Evolutionary conservation across 2,888 invertebrate species (phyloP), one percentile per base, ranked within the genome.

Genomic region (Limnephilus lunatus): DNA sequence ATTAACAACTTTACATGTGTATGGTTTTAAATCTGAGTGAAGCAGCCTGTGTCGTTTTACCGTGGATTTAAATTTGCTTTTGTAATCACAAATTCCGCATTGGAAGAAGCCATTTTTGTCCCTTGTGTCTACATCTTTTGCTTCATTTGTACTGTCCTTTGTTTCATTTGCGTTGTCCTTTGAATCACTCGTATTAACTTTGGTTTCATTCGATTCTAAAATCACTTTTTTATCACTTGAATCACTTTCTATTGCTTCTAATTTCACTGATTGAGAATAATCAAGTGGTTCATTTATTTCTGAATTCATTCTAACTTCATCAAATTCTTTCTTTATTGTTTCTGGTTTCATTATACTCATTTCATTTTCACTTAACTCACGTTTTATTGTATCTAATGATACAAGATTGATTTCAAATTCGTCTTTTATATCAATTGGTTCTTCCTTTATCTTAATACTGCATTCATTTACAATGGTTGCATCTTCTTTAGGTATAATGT

Each of bases 31-130:
- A 32, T 35, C 82, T 25, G 82, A 83, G 25, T 83, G 82, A 5
- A 31, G 31, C 32, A 83, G 5, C 32, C 32, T 83, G 32, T 83
- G 82, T 25, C 82, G 82, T 15, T 31, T 83, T 15, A 83, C 32
- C 19, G 82, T 88, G 15, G 53, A 88, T 88, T 53, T 88, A 88
- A 88, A 88, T 53, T 53, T 88, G 32, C 82, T 83, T 83, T 83
- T 83, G 9, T 83, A 83, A 83, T 32, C 32, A 31, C 82, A 83
- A 32, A 83, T 25, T 31, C 32, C 32, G 19, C 82, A 83, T 19
- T 83, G 82, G 25, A 83, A 83, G 32, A 83, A 83, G 32, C 82
- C 82, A 83, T 83, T 31, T 83, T 30, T 83, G 19, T 83, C 82
- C 1, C 32, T 32, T 9, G 82, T 83, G 25, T 68, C 68, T 68